These are phyloP conservation scores for Gallinago stenura DNA, from an alignment of 2,797 vertebrate genomes.

Conservation along the genomic window DNA sequence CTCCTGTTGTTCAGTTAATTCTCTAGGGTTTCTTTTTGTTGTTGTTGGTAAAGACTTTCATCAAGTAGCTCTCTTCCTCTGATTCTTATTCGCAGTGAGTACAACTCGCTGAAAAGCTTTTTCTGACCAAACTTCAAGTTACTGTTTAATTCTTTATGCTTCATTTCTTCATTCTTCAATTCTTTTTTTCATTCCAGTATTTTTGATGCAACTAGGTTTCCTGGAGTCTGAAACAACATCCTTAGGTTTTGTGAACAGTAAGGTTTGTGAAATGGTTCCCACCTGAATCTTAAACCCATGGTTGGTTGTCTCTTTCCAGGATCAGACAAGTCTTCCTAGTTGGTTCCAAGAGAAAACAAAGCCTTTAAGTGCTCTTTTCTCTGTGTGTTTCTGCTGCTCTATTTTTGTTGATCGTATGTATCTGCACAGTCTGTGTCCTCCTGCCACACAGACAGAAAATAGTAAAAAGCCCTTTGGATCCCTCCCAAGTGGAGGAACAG, in stretches of 20 bases:
- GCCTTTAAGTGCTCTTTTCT: neutral
- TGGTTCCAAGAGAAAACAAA: neutral
- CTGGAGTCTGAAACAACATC: neutral
- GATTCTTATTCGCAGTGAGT: constrained; percentile 57
- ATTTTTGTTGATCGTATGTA: neutral
- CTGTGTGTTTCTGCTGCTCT: neutral
- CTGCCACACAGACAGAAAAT: neutral
- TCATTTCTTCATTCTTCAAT: neutral
- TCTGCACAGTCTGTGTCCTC: neutral
- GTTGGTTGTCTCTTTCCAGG: neutral
- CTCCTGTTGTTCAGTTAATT: neutral
- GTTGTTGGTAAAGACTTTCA: constrained; percentile 31
- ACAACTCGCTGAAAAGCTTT: constrained; percentile 50
- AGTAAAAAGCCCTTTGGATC: neutral
- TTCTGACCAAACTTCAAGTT: constrained; percentile 28
- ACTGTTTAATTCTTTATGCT: neutral
- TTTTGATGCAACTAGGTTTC: neutral
- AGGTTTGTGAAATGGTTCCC: neutral
- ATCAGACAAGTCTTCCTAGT: neutral
- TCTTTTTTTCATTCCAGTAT: neutral
- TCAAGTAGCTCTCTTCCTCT: constrained; percentile 18
- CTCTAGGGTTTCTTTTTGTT: constrained; percentile 15
- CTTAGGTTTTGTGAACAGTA: neutral
- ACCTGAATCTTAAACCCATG: neutral
- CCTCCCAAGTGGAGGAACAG: neutral